Conservation (phyloP, 2,888 invertebrate species). For the Troilus luridus region DNA sequence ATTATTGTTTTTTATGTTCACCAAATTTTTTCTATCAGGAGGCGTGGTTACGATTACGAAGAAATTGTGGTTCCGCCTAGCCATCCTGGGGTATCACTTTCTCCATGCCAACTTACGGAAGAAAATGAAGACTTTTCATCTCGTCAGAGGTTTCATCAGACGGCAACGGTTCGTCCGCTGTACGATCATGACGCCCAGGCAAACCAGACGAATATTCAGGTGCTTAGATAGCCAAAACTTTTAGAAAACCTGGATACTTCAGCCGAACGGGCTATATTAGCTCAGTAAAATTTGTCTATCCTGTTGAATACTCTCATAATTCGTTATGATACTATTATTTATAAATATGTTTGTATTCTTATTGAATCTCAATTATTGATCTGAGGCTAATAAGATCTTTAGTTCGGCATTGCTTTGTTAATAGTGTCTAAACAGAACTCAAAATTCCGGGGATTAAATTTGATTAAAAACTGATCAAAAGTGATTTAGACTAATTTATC, state of each 20-base stretch:
- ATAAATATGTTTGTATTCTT: neutral
- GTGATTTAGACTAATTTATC: neutral
- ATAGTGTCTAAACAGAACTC: neutral
- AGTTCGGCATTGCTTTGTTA: neutral
- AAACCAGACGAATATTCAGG: conserved; percentile 63
- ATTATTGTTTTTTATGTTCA: too few species aligned
- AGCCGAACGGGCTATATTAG: conserved; percentile 31
- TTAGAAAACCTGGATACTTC: neutral
- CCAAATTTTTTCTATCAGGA: conserved; percentile 71
- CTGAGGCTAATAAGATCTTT: neutral
- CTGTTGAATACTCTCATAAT: conserved; percentile 2
- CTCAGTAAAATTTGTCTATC: conserved; percentile 31
- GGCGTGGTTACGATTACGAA: conserved; percentile 85
- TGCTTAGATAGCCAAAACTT: conserved; percentile 63
- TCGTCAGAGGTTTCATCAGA: conserved; percentile 93
- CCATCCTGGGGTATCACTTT: conserved; percentile 83
- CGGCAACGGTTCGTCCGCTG: conserved; percentile 78
- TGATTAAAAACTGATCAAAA: neutral
- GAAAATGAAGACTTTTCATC: conserved; percentile 96
- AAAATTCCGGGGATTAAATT: neutral
- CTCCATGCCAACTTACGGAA: conserved; percentile 91
- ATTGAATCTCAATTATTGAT: neutral
- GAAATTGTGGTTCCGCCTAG: conserved; percentile 89
- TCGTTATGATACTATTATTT: neutral
- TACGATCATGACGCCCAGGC: conserved; percentile 61